Base-by-base conservation (phyloP, 2,113 vertebrate genomes). In the Actenoides hombroni region DNA sequence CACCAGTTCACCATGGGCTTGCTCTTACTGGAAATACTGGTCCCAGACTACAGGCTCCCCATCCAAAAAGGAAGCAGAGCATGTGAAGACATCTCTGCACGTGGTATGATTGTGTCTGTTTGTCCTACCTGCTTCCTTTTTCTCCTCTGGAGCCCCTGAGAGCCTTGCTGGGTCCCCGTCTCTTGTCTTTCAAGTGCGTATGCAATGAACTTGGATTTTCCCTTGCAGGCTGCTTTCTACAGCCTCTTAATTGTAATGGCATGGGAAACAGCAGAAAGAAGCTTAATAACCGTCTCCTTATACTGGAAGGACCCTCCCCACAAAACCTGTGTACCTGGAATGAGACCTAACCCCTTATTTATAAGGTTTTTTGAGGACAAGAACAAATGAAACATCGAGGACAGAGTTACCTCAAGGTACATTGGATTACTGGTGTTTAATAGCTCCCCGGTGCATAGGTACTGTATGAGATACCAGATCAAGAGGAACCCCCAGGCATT, bases 1-100 rank as follows among this genome's bases (percentile, higher is more conserved):
- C 3, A 2, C 26, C 0, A 0, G 33, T 71, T 83, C 25, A 29
- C 5, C 0, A 0, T 3, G 8, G 28, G 21, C 67, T 88, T 85
- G 35, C 18, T 68, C 35, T 76, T 74, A n/a, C 54, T 74, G 91
- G 40, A 74, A 86, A 57, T 28, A 10, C 25, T 4, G 9, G 44
- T 49, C 60, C 59, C 53, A 54, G 21, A 8, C 59, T 53, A 16
- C 16, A 54, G 48, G 53, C 6, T 85, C 9, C 20, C 5, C 10
- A 5, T 15, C 26, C 2, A 4, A 35, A 75, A 33, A 49, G 46
- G 16, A 46, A 63, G 21, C 1, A 1, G 59, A 65, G 13, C 33
- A 39, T 0, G 19, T 56, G 57, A 1, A 6, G 56, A 31, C 48
- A 56, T 54, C 46, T 70, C 65, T 89, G 74, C 69, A 48, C 0